Evolutionary conservation across 2,113 vertebrate genomes (phyloP).

Genomic region (Malurus melanocephalus): DNA sequence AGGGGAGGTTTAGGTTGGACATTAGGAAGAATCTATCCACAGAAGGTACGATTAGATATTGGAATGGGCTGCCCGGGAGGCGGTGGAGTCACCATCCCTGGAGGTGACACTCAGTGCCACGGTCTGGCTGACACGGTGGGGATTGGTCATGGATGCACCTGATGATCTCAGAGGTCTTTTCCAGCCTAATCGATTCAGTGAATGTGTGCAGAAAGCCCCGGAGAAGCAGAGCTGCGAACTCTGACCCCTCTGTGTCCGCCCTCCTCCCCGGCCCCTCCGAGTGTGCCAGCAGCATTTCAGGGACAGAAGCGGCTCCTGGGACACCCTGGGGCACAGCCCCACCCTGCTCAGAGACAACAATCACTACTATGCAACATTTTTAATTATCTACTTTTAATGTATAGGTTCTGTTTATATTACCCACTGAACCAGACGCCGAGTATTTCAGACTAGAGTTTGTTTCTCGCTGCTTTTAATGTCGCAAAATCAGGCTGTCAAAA

Average conservation of each 20-base stretch:
- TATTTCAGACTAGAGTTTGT: neutral
- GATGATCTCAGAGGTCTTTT: neutral
- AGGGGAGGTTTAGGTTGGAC: neutral
- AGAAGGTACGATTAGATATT: neutral
- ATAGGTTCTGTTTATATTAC: neutral
- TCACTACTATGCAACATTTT: slow-evolving; percentile 60
- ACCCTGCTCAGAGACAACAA: slow-evolving; percentile 35
- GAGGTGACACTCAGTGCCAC: neutral
- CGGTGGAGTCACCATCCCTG: neutral
- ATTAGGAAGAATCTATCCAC: neutral
- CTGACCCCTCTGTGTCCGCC: rapidly evolving
- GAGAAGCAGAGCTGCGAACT: rapidly evolving
- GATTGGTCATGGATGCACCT: rapidly evolving
- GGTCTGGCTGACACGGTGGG: neutral
- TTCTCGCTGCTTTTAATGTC: neutral
- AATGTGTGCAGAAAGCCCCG: too few species aligned
- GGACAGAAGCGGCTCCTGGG: neutral
- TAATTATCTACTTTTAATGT: neutral
- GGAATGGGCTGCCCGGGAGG: neutral
- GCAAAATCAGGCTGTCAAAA: neutral
- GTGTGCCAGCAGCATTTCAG: neutral
- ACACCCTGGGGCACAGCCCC: neutral
- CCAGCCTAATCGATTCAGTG: neutral
- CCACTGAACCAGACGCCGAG: neutral
- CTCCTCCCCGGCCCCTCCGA: neutral